Base-by-base conservation (phyloP, 2,113 vertebrate genomes). In the Cyprichromis sp. region DNA sequence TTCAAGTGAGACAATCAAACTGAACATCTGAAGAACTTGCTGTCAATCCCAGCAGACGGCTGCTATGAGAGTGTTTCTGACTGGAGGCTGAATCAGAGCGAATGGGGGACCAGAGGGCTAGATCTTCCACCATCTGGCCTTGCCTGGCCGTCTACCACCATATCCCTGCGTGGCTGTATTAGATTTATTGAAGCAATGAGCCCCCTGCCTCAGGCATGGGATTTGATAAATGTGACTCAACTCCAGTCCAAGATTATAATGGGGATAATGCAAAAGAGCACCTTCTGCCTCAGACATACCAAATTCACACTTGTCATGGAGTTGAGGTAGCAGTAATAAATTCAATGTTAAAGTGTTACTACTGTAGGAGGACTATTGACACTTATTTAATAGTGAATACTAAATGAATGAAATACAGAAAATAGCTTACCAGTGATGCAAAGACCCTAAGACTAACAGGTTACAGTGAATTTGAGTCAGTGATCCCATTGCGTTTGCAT, bases 121-220 rank as follows among this genome's bases (percentile, higher is more conserved):
- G 93, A 95, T 93, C 91, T 93, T 92, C 91, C 68, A 90, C 95
- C 96, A 95, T 96, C 95, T 96, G 96, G 94, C 89, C 90, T 73
- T 42, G 91, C 88, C 92, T 90, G 89, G 88, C 94, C 73, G 45
- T 94, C 91, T 89, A 91, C 91, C 80, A 61, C 81, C 54, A 55
- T 89, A 81, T 85, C 95, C 91, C 91, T 83, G 82, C 71, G 85
- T 87, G 86, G 89, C 93, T 90, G 85, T 85, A 92, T 96, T 93
- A 95, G 94, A 96, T 95, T 95, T 95, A 96, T 95, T 89, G 95
- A 94, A 89, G 94, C 94, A 95, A 95, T 93, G 93, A 95, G 90
- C 94, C 91, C 93, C 93, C 94, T 82, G 91, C 92, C 95, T 89
- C 71, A 83, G 92, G 92, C 95, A 82, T 84, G 90, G 93, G 93